Evolutionary conservation across 2,113 vertebrate genomes (phyloP).

Genomic region (Noctilio leporinus): DNA sequence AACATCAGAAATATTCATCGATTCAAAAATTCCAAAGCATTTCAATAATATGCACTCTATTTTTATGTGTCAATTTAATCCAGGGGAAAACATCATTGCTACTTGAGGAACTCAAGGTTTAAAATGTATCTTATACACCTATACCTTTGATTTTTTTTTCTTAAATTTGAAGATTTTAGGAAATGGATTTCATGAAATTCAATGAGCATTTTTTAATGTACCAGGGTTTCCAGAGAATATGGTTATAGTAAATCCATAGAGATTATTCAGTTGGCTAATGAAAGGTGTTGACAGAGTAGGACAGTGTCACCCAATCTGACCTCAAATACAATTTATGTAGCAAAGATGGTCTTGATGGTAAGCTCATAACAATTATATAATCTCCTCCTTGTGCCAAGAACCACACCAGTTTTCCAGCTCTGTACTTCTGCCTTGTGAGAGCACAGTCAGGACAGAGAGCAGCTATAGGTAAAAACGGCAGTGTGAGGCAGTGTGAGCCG

Average conservation of each 20-base stretch:
- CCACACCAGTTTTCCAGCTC: constrained; percentile 18
- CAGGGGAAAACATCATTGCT: not conserved
- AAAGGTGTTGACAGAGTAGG: not conserved
- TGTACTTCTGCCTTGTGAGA: constrained; percentile 15
- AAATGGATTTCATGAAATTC: constrained; percentile 52
- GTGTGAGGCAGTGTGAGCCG: not conserved
- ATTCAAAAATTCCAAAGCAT: not conserved
- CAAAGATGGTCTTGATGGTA: constrained; percentile 29
- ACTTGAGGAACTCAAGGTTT: constrained; percentile 4
- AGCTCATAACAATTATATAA: constrained; percentile 18
- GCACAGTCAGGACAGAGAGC: constrained; percentile 22
- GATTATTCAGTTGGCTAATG: not conserved
- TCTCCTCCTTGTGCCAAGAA: not conserved
- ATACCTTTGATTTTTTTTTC: not conserved
- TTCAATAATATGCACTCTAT: not conserved
- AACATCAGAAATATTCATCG: not conserved
- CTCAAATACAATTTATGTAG: not conserved
- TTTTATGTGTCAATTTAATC: constrained; percentile 29
- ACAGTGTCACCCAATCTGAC: not conserved
- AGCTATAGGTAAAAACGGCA: constrained; percentile 44
- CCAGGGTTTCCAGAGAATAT: constrained; percentile 35
- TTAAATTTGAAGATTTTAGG: constrained; percentile 5
- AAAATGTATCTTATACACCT: not conserved
- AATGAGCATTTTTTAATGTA: constrained; percentile 53
- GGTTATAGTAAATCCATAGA: constrained; percentile 30